Percentiles rank a stretch among this genome's conserved stretches.
phyloP scores from a whole-genome alignment of 2,797 vertebrate species.

The Pangasius djambal region DNA sequence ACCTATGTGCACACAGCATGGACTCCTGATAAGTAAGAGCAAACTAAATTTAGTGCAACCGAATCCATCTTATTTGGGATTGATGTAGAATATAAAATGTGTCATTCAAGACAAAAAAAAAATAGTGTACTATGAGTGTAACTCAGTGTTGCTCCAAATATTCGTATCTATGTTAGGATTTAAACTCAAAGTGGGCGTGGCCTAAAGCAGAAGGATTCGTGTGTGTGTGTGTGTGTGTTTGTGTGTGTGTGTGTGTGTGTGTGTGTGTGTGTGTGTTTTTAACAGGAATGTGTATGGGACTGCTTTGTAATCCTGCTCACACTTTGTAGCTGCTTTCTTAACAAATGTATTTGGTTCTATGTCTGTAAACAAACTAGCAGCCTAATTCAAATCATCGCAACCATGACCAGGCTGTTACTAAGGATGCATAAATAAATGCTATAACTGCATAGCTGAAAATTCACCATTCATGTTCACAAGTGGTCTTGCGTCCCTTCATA shows the following conservation, averaged over 20 bases:
- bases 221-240: no score
- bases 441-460: background rate
- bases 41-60: no score
- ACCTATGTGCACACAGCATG: background rate
- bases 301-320: background rate
- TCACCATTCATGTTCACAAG: background rate
- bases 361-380: background rate
- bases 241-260: no score
- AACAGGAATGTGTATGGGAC: no score
- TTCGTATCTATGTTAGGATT: background rate
- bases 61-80: background rate
- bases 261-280: no score
- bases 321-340: background rate
- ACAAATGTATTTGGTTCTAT: background rate
- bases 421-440: background rate
- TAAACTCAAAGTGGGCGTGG: background rate
- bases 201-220: background rate
- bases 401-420: background rate
- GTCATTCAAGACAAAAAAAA: background rate
- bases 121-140: background rate
- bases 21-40: background rate
- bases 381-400: background rate
- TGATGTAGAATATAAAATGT: background rate
- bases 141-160: background rate
- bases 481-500: no score